Percentiles rank a stretch among this genome's conserved stretches.
phyloP scores from a whole-genome alignment of 2,888 invertebrate species.

The Nomada fucata region DNA sequence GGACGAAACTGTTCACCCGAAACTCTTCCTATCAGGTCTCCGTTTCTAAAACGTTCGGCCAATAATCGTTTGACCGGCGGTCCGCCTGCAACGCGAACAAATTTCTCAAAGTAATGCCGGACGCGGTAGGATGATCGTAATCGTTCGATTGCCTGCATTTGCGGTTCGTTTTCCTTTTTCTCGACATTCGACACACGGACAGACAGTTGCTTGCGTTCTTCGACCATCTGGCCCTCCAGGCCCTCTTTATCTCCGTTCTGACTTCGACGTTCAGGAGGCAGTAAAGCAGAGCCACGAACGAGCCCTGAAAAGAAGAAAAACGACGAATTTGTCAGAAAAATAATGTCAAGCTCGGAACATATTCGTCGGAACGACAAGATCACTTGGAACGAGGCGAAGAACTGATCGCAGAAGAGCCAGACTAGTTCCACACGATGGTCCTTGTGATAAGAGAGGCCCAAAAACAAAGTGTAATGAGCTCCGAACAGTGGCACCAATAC shows the following conservation, averaged over 20 bases:
- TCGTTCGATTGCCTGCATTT: slow-evolving; percentile 26
- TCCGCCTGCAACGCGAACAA: slow-evolving; percentile 25
- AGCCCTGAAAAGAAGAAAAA: slow-evolving; percentile 85
- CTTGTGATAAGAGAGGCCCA: slow-evolving; percentile 85
- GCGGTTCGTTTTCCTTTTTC: slow-evolving; percentile 15
- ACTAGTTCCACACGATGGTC: slow-evolving; percentile 85
- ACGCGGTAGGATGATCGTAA: slow-evolving; percentile 21
- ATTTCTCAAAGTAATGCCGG: slow-evolving; percentile 19
- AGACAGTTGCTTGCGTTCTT: slow-evolving; percentile 62
- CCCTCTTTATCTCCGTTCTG: slow-evolving; percentile 83
- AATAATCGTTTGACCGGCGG: slow-evolving; percentile 21
- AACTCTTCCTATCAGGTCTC: background rate
- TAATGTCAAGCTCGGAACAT: background rate
- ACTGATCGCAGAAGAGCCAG: slow-evolving; percentile 88
- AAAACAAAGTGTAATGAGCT: slow-evolving; percentile 87
- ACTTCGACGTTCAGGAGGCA: slow-evolving; percentile 89
- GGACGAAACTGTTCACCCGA: background rate
- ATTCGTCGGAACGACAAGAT: slow-evolving; percentile 32
- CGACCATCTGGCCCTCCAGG: slow-evolving; percentile 74
- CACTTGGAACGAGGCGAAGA: slow-evolving; percentile 89
- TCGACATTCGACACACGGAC: slow-evolving; percentile 56
- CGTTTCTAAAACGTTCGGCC: slow-evolving; percentile 17
- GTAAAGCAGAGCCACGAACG: slow-evolving; percentile 87
- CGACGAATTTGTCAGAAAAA: background rate
- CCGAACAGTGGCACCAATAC: slow-evolving; percentile 89